Evolutionary conservation across 2,888 invertebrate species (phyloP).

Genomic region (Acanthosepion lycidas): DNA sequence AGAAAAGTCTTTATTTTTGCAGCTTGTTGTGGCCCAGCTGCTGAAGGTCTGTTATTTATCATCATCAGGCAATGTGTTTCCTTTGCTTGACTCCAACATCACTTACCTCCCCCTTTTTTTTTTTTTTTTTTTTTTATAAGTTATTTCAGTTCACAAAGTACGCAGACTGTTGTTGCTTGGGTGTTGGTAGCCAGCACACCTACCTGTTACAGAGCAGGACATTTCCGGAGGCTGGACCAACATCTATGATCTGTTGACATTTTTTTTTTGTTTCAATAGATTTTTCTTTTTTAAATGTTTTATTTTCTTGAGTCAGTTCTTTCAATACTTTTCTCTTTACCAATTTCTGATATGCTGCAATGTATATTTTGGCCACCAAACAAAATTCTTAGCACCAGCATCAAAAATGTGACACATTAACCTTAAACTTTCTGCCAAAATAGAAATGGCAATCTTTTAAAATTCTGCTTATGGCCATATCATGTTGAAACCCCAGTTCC

Average conservation of each 20-base stretch:
- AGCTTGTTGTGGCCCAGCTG: background rate
- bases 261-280: background rate
- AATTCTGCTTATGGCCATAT: too few species aligned
- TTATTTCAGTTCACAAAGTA: constrained; percentile 14
- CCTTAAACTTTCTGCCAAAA: too few species aligned
- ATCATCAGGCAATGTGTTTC: constrained; percentile 35
- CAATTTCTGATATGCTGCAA: background rate
- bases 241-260: background rate
- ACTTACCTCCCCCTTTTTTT: constrained; percentile 13
- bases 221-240: background rate
- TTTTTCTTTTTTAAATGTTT: background rate
- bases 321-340: background rate
- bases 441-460: too few species aligned
- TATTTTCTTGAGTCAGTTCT: background rate
- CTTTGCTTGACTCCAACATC: constrained; percentile 47
- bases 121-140: background rate
- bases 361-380: background rate
- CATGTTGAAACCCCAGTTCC: too few species aligned
- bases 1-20: constrained; percentile 33
- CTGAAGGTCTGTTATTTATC: constrained; percentile 39
- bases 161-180: constrained; percentile 33
- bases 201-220: background rate
- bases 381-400: background rate
- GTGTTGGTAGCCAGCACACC: background rate
- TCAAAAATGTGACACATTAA: too few species aligned